Conservation (phyloP, 2,888 invertebrate species). For the Tetragonisca angustula region DNA sequence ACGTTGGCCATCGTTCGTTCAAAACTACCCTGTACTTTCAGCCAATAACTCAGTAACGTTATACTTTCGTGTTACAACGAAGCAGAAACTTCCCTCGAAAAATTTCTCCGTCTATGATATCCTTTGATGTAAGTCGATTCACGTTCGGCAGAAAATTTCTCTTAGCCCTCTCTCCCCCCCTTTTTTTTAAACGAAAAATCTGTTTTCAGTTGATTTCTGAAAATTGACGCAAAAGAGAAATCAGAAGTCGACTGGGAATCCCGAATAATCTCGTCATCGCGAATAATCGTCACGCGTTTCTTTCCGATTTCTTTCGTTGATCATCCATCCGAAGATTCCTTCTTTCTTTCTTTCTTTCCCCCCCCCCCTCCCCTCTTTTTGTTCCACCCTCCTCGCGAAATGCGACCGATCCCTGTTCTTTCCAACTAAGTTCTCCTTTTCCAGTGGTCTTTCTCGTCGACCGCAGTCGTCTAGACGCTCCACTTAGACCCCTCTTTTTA, state of each 20-base stretch:
- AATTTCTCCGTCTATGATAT: slow-evolving; percentile 8
- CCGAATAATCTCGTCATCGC: slow-evolving; percentile 34
- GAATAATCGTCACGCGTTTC: slow-evolving; percentile 23
- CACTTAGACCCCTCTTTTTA: slow-evolving; percentile 52
- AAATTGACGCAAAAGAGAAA: slow-evolving; percentile 10
- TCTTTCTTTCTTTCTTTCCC: neutral
- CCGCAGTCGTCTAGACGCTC: slow-evolving; percentile 54
- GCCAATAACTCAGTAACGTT: neutral
- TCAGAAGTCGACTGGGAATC: slow-evolving; percentile 21
- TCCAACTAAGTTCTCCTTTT: neutral
- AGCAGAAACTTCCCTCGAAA: neutral
- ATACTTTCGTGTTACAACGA: neutral
- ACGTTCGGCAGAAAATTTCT: neutral
- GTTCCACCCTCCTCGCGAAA: slow-evolving; percentile 5
- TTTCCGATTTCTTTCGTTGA: slow-evolving; percentile 18
- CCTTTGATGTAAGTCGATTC: slow-evolving; percentile 6
- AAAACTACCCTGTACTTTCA: neutral
- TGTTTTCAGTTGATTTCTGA: neutral
- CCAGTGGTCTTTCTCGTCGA: slow-evolving; percentile 37
- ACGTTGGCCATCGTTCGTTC: neutral
- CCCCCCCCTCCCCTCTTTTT: neutral
- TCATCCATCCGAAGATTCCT: slow-evolving; percentile 2
- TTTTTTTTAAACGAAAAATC: neutral
- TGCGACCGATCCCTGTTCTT: slow-evolving; percentile 11
- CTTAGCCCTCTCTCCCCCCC: neutral